These are phyloP conservation scores for Abscondita cerata DNA, from an alignment of 2,888 invertebrate species.

Conservation along the genomic window DNA sequence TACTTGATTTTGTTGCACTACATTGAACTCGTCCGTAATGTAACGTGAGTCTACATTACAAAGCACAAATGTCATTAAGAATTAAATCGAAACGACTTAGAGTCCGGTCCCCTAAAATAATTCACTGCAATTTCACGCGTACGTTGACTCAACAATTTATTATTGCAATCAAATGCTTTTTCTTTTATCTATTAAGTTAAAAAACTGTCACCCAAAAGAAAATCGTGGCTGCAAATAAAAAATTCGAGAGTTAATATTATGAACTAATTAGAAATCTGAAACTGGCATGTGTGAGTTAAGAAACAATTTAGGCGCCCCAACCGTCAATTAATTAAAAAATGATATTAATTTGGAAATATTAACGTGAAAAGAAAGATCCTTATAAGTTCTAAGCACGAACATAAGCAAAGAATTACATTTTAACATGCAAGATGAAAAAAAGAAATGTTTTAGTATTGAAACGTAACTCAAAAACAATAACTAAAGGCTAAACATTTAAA, in stretches of 20 bases:
- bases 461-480: no score
- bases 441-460: no score
- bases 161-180: slow-evolving; percentile 8
- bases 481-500: no score
- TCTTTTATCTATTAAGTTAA: neutral
- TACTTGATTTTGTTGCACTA: slow-evolving; percentile 35
- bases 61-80: slow-evolving; percentile 29
- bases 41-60: slow-evolving; percentile 26
- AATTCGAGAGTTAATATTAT: neutral
- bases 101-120: slow-evolving; percentile 23
- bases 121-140: slow-evolving; percentile 30
- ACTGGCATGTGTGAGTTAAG: neutral
- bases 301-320: neutral
- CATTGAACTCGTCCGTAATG: slow-evolving; percentile 32
- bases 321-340: slow-evolving; percentile 4
- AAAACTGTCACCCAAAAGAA: neutral
- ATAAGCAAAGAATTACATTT: no score
- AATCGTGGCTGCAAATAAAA: neutral
- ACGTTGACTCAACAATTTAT: slow-evolving; percentile 22
- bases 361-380: neutral
- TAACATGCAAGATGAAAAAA: no score
- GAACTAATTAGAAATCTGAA: neutral
- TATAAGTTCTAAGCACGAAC: no score
- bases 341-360: neutral
- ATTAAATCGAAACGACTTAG: slow-evolving; percentile 33